These are phyloP conservation scores for Tribolium castaneum DNA, from an alignment of 1,140 invertebrate species.

Conservation along the genomic window DNA sequence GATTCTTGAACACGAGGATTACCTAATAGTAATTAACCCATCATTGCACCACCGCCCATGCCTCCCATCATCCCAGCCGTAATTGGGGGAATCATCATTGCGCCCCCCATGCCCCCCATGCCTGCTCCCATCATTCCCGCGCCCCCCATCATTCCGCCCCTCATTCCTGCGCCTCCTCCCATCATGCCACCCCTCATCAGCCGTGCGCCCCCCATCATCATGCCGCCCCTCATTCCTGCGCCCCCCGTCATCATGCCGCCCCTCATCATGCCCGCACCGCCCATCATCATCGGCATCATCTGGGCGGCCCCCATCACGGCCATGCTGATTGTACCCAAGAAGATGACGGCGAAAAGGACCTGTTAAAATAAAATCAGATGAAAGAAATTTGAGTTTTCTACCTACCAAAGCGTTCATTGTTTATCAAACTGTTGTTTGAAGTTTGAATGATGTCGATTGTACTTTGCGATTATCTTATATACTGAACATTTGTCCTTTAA, in stretches of 20 bases:
- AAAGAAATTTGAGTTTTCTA: neutral
- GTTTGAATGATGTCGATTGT: neutral
- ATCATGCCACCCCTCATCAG: neutral
- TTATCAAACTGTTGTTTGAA: neutral
- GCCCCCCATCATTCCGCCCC: neutral
- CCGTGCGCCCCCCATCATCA: neutral
- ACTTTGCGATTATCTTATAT: neutral
- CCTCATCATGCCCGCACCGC: neutral
- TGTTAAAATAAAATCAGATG: neutral
- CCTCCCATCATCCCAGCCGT: neutral
- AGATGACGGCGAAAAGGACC: neutral
- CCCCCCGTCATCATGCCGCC: neutral
- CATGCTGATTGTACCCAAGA: neutral
- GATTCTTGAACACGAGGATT: neutral
- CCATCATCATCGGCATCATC: neutral
- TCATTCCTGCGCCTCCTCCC: neutral
- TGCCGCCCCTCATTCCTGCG: neutral
- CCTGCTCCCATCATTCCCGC: neutral
- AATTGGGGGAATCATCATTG: neutral
- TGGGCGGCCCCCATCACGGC: neutral
- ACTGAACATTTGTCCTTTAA: slow-evolving; percentile 3
- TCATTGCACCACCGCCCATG: slow-evolving; percentile 1
- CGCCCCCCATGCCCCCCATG: neutral
- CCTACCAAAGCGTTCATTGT: neutral
- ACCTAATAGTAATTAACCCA: neutral